Evolutionary conservation across 2,113 vertebrate species (phyloP), one percentile per base, ranked within the genome.

Genomic region (Epinephelus cyanopodus): DNA sequence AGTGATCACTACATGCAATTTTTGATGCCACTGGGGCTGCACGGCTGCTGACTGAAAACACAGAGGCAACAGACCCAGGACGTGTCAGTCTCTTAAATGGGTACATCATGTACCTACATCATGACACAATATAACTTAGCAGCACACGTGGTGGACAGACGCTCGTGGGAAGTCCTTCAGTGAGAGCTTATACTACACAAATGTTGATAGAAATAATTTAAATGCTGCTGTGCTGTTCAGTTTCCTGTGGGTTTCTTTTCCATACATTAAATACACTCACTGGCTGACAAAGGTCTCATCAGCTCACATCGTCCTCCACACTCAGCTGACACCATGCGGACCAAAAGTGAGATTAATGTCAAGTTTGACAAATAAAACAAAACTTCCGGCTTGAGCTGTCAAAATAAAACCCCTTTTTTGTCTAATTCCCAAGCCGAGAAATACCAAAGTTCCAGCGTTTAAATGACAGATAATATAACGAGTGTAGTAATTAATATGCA

Each of bases 381-480:
- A 17, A 71, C 77, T 85, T 90, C 88, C 84, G 89, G 48, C 11
- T 45, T 18, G 0, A 62, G 3, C 76, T 87, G 33, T 82, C 91
- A 91, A 86, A 90, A 73, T 90, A 87, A 90, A 85, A 70, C 3
- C 0, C 1, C 1, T 25, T 15, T 15, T 1, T 4, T 29, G 2
- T 19, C 9, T 17, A 42, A 17, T 15, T 10, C 0, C 1, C 45
- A 37, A 63, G 57, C 1, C 0, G 67, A 54, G 6, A 14, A 12
- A n/a, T 18, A 5, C 7, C 58, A 74, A 53, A n/a, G 23, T 33
- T 12, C 10, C 15, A 39, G 23, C 9, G 29, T 17, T 57, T 0
- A 33, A 33, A 47, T 48, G 5, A 19, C 37, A 39, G 2, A 45
- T 6, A 57, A 2, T 19, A 23, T 15, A 17, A 58, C 1, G 1